Base-by-base conservation (phyloP, 2,113 vertebrate species). In the Proteles cristata region DNA sequence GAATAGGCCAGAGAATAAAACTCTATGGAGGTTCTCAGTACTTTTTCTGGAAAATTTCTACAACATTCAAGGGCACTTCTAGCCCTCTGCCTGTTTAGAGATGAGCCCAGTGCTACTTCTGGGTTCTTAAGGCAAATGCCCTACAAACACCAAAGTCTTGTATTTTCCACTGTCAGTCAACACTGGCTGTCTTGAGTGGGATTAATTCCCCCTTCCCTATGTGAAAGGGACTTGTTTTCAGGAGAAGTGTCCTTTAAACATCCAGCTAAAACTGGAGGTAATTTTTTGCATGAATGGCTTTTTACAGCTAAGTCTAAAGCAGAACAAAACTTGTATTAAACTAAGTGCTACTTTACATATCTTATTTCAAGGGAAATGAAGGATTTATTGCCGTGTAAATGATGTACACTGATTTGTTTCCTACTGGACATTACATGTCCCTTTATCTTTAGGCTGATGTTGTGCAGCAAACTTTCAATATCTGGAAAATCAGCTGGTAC, bases 241-340 rank as follows among this genome's bases (percentile, higher is more conserved):
- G 97, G 98, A 98, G 93, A 98, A 98, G 50, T 93, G 96, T 98
- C 98, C 98, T 99, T 99, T 98, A 98, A 96, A 97, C 97, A 98
- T 98, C 98, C 97, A 98, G 97, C 96, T 97, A 97, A 98, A 97
- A 96, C 97, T 95, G 98, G 97, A 99, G 89, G 96, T 98, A 98
- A 98, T 99, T 99, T 99, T 98, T 98, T 99, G 98, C 99, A 98
- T 98, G 98, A 98, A 77, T 96, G 98, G 97, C 98, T 98, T 99
- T 87, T 2, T 97, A 98, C 94, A 98, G 97, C 97, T 98, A 98
- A 96, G 97, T 97, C 98, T 98, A 98, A 98, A 98, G 88, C 89
- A 98, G 98, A 98, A 98, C 19, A 97, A 97, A 98, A 98, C 88
- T 92, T 96, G 73, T 98, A 97, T 98, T 98, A 97, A 98, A 98